Evolutionary conservation across 1,140 invertebrate genomes (phyloP).

Genomic region (Euura saliciscinereae): DNA sequence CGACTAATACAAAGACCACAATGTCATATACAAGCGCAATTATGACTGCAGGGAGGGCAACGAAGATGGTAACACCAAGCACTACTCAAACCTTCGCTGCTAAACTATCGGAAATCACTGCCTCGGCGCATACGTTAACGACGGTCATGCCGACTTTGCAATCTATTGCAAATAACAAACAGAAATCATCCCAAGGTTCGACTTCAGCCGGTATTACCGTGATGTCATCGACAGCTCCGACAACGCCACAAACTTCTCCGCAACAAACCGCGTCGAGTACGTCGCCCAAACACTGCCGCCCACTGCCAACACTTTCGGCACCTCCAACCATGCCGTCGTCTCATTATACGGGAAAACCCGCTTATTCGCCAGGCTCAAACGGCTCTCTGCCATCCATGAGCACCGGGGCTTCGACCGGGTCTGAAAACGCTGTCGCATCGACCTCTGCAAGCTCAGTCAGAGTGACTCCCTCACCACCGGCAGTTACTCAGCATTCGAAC

Average conservation of each 20-base stretch:
- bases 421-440: slow-evolving; percentile 27
- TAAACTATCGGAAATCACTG: slow-evolving; percentile 64
- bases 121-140: slow-evolving; percentile 44
- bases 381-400: slow-evolving; percentile 15
- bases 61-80: slow-evolving; percentile 56
- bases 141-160: slow-evolving; percentile 33
- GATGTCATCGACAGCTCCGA: slow-evolving; percentile 37
- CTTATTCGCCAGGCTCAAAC: slow-evolving; percentile 36
- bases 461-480: slow-evolving; percentile 44
- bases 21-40: slow-evolving; percentile 69
- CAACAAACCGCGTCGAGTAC: slow-evolving; percentile 44
- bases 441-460: slow-evolving; percentile 38
- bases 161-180: slow-evolving; percentile 39
- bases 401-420: slow-evolving; percentile 28
- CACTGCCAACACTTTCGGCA: slow-evolving; percentile 60
- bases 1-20: slow-evolving; percentile 64
- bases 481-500: slow-evolving; percentile 33
- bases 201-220: slow-evolving; percentile 33
- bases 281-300: slow-evolving; percentile 62
- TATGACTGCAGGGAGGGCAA: slow-evolving; percentile 61
- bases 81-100: slow-evolving; percentile 68
- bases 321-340: slow-evolving; percentile 53
- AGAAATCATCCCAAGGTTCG: slow-evolving; percentile 34
- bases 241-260: slow-evolving; percentile 36
- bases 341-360: slow-evolving; percentile 50